These are phyloP conservation scores for Zootoca vivipara DNA, from an alignment of 2,113 vertebrate species.

Conservation along the genomic window DNA sequence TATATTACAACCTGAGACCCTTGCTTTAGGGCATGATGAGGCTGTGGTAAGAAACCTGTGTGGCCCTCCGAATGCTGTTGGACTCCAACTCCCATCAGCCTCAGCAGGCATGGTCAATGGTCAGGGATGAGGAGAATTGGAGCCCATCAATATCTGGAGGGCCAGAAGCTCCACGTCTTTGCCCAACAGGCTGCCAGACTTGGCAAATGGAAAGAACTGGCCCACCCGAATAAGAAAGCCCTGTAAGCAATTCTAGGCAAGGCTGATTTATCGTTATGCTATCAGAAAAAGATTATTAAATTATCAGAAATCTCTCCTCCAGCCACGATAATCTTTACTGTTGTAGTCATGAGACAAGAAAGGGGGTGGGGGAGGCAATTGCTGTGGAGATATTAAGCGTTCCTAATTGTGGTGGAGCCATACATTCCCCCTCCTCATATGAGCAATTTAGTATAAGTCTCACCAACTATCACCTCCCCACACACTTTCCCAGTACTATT, in stretches of 20 bases:
- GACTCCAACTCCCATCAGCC: neutral
- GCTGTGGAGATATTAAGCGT: neutral
- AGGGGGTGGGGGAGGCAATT: neutral
- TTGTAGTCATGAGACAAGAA: neutral
- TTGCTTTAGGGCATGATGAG: neutral
- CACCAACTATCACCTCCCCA: neutral
- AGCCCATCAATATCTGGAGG: neutral
- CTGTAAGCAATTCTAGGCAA: neutral
- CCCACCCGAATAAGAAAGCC: neutral
- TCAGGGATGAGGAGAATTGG: neutral
- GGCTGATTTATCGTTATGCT: rapidly evolving
- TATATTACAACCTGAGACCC: neutral
- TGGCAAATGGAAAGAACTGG: neutral
- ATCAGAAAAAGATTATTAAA: neutral
- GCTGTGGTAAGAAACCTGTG: neutral
- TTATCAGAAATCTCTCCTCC: neutral
- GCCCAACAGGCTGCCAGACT: neutral
- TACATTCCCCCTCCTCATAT: too few relatives aligned
- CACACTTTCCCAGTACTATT: too few relatives aligned
- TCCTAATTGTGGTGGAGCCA: neutral
- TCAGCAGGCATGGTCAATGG: neutral
- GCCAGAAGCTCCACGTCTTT: too few relatives aligned
- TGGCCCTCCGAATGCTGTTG: neutral
- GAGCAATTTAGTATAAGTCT: neutral
- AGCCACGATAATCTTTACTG: neutral